A percentile compares a stretch with the other conserved stretches of the same genome.
Conservation (phyloP, 2,888 invertebrate genomes). For the Fragum whitleyi region DNA sequence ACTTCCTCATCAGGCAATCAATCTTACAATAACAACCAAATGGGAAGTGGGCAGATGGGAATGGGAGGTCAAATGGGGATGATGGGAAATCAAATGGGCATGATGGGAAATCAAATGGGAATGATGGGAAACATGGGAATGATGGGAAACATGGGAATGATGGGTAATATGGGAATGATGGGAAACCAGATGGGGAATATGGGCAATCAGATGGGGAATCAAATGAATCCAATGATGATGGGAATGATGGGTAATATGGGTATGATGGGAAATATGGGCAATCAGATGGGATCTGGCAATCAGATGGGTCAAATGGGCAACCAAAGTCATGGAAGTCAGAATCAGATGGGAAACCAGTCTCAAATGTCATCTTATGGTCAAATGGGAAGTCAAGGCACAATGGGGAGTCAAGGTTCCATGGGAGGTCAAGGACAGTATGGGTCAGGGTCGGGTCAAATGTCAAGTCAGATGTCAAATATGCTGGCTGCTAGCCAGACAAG, state of each 20-base stretch:
- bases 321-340: conserved; percentile 25
- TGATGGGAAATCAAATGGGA: conserved; percentile 45
- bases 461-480: conserved; percentile 24
- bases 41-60: conserved; percentile 34
- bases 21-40: conserved; percentile 4
- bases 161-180: conserved; percentile 52
- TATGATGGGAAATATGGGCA: conserved; percentile 37
- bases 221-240: conserved; percentile 41
- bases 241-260: conserved; percentile 40
- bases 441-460: not conserved
- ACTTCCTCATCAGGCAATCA: not conserved
- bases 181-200: conserved; percentile 32
- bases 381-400: not conserved
- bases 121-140: conserved; percentile 56
- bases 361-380: conserved; percentile 2
- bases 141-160: conserved; percentile 58
- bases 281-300: conserved; percentile 26
- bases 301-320: conserved; percentile 37
- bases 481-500: conserved; percentile 25
- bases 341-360: conserved; percentile 25
- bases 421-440: conserved; percentile 17
- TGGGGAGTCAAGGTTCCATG: not conserved
- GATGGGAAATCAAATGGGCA: conserved; percentile 35
- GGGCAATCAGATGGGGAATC: conserved; percentile 29
- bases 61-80: conserved; percentile 38